These are phyloP conservation scores for Gallinago undulata DNA, from an alignment of 2,113 vertebrate species.

Conservation along the genomic window DNA sequence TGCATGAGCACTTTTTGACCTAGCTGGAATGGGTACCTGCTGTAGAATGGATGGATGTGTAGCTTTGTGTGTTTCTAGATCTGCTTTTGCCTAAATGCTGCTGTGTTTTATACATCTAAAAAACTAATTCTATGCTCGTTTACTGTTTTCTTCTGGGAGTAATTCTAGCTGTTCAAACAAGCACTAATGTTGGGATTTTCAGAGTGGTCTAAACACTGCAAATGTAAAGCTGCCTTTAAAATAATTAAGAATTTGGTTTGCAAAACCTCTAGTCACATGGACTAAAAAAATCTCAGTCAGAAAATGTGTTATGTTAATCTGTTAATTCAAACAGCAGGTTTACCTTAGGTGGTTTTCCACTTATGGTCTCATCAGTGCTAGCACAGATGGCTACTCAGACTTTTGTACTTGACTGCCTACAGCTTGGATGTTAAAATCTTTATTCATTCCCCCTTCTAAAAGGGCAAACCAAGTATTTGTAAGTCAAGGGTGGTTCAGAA, in stretches of 20 bases:
- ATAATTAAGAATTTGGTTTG: background rate
- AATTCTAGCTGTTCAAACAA: constrained; percentile 20
- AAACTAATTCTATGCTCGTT: background rate
- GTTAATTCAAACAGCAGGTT: background rate
- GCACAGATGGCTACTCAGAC: background rate
- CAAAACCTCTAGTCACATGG: background rate
- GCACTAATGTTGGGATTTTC: background rate
- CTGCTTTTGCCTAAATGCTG: constrained; percentile 52
- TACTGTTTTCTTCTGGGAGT: constrained; percentile 42
- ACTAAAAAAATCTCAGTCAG: background rate
- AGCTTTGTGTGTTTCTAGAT: constrained; percentile 25
- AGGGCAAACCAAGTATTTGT: background rate
- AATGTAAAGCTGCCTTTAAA: background rate
- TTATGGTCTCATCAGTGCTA: background rate
- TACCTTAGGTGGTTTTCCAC: background rate
- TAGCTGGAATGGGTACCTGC: constrained; percentile 29
- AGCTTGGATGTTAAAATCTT: background rate
- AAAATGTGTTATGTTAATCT: background rate
- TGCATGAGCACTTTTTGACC: constrained; percentile 46
- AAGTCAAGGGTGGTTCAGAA: background rate
- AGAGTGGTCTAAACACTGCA: background rate
- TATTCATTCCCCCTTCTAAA: background rate
- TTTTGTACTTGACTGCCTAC: background rate
- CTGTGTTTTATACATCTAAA: constrained; percentile 19
- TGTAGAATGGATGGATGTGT: background rate